Conservation (phyloP, 2,888 invertebrate species). For the Bedellia somnulentella region DNA sequence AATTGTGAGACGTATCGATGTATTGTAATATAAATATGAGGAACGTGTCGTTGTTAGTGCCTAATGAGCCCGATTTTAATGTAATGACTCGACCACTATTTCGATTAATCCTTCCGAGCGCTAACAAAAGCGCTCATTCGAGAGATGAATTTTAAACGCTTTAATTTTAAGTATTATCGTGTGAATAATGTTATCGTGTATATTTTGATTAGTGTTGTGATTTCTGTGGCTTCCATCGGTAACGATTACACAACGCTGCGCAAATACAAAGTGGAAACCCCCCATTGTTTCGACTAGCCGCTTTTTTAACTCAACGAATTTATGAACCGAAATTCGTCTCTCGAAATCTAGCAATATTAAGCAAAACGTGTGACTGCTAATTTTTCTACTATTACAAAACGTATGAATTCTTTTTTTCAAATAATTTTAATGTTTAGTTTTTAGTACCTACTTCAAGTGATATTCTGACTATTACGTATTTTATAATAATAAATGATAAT, state of each 20-base stretch:
- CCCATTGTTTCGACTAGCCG: no score
- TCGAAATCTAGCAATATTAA: conserved; percentile 34
- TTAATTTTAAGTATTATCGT: no score
- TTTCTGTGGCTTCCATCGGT: no score
- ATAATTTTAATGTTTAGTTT: conserved; percentile 21
- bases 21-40: conserved; percentile 30
- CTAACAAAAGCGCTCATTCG: no score
- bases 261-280: no score
- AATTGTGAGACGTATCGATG: conserved; percentile 56
- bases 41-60: conserved; percentile 49
- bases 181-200: no score
- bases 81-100: conserved; percentile 37
- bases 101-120: conserved; percentile 36
- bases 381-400: conserved; percentile 49
- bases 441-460: conserved; percentile 52
- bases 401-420: conserved; percentile 18
- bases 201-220: no score
- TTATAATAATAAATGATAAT: no score
- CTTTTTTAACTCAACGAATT: no score
- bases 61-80: conserved; percentile 38
- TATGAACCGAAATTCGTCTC: conserved; percentile 25
- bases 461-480: no score
- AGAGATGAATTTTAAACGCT: conserved; percentile 34
- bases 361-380: conserved; percentile 46
- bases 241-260: no score